These are phyloP conservation scores for Jacana jacana DNA, from an alignment of 2,113 vertebrate genomes.

Conservation along the genomic window DNA sequence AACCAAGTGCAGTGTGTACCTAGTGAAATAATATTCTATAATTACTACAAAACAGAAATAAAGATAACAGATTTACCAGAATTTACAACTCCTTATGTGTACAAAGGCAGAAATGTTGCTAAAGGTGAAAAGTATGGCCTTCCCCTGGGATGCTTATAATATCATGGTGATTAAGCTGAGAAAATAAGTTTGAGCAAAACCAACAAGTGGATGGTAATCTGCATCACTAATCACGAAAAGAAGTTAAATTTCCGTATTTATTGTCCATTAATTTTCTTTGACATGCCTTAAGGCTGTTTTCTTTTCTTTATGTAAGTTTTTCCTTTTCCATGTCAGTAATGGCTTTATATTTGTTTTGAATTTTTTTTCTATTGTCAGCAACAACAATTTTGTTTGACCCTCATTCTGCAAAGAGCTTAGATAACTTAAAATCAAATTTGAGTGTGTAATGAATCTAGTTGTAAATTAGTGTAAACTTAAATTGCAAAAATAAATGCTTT, in stretches of 20 bases:
- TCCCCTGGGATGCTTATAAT: neutral
- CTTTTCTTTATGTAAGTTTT: neutral
- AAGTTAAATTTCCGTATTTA: neutral
- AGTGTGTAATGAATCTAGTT: neutral
- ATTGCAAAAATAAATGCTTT: neutral
- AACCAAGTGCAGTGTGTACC: neutral
- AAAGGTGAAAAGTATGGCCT: neutral
- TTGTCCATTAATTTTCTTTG: neutral
- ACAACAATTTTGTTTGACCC: neutral
- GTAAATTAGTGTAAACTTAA: neutral
- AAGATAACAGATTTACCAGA: neutral
- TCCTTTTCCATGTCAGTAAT: neutral
- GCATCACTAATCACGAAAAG: neutral
- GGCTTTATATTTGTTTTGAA: neutral
- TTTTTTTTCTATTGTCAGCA: neutral
- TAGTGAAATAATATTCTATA: neutral
- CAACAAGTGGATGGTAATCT: neutral
- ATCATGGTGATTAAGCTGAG: neutral
- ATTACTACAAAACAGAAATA: neutral
- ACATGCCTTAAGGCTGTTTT: neutral
- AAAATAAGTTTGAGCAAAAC: neutral
- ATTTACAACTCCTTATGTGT: neutral
- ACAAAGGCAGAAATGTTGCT: neutral
- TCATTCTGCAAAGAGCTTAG: neutral
- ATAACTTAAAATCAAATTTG: neutral